Conservation (phyloP, 2,797 vertebrate genomes). For the Delichon dasypus region DNA sequence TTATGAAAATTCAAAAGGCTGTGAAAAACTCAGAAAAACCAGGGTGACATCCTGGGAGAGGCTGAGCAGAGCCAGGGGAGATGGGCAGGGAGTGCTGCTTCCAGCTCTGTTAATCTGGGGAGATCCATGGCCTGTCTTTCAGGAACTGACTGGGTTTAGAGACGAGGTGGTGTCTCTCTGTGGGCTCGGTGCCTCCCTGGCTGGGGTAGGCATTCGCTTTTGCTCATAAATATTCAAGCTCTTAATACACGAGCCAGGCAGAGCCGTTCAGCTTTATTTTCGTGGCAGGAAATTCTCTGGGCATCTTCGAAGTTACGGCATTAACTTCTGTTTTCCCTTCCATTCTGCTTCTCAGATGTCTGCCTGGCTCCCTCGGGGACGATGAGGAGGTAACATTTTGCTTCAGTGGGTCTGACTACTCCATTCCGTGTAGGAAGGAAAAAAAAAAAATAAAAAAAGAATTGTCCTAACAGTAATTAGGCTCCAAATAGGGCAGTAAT, state of each 20-base stretch:
- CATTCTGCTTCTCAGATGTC: neutral
- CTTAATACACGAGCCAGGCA: slow-evolving; percentile 7
- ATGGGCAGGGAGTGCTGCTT: neutral
- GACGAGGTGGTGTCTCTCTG: neutral
- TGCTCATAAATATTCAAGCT: slow-evolving; percentile 41
- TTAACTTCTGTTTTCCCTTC: neutral
- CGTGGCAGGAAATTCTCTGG: slow-evolving; percentile 10
- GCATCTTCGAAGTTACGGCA: slow-evolving; percentile 27
- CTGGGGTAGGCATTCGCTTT: neutral
- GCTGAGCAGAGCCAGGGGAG: neutral
- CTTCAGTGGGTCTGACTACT: slow-evolving; percentile 25
- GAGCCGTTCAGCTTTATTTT: neutral
- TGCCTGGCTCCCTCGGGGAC: neutral
- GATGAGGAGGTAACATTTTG: neutral
- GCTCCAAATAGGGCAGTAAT: slow-evolving; percentile 17
- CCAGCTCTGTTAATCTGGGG: neutral
- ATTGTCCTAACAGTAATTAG: slow-evolving; percentile 26
- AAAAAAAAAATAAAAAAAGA: neutral
- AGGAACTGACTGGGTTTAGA: neutral
- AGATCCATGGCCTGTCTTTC: neutral
- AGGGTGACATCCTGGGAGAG: too few relatives aligned
- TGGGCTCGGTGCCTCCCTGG: slow-evolving; percentile 1
- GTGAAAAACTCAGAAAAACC: too few relatives aligned
- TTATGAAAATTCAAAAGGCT: too few relatives aligned
- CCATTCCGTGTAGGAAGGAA: neutral